A percentile compares a stretch with the other conserved stretches of the same genome.
Evolutionary conservation across 2,888 invertebrate species (phyloP).

Genomic region (Thalpophila matura): DNA sequence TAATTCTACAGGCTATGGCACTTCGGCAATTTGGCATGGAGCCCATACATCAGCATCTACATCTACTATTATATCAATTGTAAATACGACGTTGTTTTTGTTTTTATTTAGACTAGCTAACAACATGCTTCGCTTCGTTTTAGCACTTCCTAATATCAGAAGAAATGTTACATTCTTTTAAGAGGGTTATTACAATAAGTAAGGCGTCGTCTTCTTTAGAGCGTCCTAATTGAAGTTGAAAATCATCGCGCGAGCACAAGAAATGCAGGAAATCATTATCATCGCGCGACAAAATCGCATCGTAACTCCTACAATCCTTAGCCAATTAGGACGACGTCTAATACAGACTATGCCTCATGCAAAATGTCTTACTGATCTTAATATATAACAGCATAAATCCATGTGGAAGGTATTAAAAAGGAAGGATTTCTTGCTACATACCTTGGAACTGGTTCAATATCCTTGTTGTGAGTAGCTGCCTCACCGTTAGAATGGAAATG

Average conservation of each 20-base stretch:
- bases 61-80: slow-evolving; percentile 8
- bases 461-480: slow-evolving; percentile 87
- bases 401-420: too few species aligned
- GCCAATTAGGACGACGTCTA: too few species aligned
- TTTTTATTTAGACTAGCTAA: slow-evolving; percentile 21
- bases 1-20: slow-evolving; percentile 22
- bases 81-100: slow-evolving; percentile 27
- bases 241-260: too few species aligned
- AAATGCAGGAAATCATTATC: too few species aligned
- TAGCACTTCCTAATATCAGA: too few species aligned
- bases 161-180: too few species aligned
- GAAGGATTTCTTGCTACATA: slow-evolving; percentile 48
- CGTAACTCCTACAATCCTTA: too few species aligned
- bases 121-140: slow-evolving; percentile 6
- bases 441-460: slow-evolving; percentile 94
- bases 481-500: slow-evolving; percentile 88
- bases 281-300: too few species aligned
- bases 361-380: too few species aligned
- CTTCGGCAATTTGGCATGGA: slow-evolving; percentile 28
- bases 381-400: too few species aligned
- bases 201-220: not conserved
- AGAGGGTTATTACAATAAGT: too few species aligned
- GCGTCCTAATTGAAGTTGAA: not conserved
- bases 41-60: slow-evolving; percentile 29
- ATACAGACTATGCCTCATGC: too few species aligned